Evolutionary conservation across 2,888 invertebrate species (phyloP), one percentile per base, ranked within the genome.

Genomic region (Artemia sinica): DNA sequence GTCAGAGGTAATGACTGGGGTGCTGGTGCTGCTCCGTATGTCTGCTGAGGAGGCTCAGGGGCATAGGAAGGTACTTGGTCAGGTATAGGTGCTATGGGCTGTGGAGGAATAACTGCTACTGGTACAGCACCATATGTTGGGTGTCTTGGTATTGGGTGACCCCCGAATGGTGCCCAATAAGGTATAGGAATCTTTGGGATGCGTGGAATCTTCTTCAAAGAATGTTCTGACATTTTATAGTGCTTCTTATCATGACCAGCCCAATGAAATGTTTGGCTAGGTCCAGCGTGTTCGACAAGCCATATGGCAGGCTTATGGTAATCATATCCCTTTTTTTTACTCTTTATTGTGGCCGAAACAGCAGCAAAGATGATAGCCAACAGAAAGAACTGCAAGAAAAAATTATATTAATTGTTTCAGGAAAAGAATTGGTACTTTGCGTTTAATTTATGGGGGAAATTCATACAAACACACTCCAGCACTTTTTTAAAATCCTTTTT

Each of bases 131-230:
- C 58, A 58, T 58, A 58, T 14, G 18, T 58, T n/a, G 14, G n/a
- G n/a, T 14, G n/a, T n/a, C 14, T n/a, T 18, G n/a, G 58, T n/a
- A 58, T 58, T 58, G 58, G 58, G 8, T 58, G 58, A 18, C 58
- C 58, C n/a, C 58, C 58, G 10, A 58, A 58, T 18, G 58, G 58
- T 8, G 58, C 58, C 58, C 58, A 58, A 18, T 58, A 58, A 58
- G 58, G 58, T n/a, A 58, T 58, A 18, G 58, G 58, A 18, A 58
- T 58, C 58, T 58, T 58, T 58, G 58, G 58, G 58, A 58, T 58
- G 14, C 18, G n/a, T 8, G 58, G 58, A 58, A 58, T 58, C 58
- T 58, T 58, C 58, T 58, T 58, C 58, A 58, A 10, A 7, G 58
- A n/a, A 9, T 58, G 58, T 1, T 18, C 14, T 28, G 28, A 28